Conservation (phyloP, 2,888 invertebrate species). For the Cheilosia vulpina region DNA sequence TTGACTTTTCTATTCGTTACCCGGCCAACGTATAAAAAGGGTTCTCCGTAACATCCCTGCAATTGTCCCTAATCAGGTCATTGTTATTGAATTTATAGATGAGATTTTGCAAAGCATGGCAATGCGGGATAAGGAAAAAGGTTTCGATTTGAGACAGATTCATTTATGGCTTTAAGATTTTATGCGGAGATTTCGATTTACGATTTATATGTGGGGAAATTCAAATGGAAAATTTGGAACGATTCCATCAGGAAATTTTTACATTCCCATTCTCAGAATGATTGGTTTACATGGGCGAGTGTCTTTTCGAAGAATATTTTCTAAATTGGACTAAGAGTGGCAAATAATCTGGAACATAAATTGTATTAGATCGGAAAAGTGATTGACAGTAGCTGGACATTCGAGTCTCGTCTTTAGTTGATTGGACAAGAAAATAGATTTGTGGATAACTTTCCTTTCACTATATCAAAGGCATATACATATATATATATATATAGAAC, state of each 20-base stretch:
- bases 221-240: conserved; percentile 25
- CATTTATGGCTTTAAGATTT: conserved; percentile 43
- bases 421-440: no score
- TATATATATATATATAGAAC: no score
- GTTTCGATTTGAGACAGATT: conserved; percentile 30
- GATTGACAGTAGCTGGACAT: neutral
- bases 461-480: no score
- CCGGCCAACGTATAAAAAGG: conserved; percentile 29
- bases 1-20: conserved; percentile 14
- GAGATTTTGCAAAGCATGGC: conserved; percentile 47
- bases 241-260: neutral
- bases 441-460: no score
- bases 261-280: no score
- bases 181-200: conserved; percentile 12
- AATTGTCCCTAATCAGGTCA: conserved; percentile 74
- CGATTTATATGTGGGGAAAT: conserved; percentile 32
- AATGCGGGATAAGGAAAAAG: conserved; percentile 29
- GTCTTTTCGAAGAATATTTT: no score
- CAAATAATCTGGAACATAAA: neutral
- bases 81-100: conserved; percentile 74
- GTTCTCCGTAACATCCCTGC: conserved; percentile 48
- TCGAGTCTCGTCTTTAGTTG: neutral
- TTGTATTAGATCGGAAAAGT: neutral
- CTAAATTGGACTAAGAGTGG: no score
- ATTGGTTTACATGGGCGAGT: no score